Base-by-base conservation (phyloP, 2,888 invertebrate genomes). In the Tachystola acroxantha region DNA sequence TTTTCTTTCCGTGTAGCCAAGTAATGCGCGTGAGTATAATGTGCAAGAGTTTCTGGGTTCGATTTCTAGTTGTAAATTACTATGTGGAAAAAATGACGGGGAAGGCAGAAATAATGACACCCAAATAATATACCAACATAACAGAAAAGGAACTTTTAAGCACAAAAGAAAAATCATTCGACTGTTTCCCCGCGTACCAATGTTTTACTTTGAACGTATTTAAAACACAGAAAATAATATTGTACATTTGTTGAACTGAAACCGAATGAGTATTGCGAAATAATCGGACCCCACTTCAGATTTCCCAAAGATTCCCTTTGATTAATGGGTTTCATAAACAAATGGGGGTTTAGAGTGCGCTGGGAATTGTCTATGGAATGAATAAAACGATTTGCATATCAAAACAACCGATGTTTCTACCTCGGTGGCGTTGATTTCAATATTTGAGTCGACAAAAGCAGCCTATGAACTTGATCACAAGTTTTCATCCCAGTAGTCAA, bases 331-430 rank as follows among this genome's bases (percentile, higher is more conserved):
- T 45, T 39, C 42, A 43, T 42, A 41, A 46, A 46, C 45, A 43
- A 50, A 46, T 40, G 45, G 43, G 39, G 45, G 42, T 38, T 42
- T 41, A 40, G 29, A 22, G 26, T 19, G 13, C 10, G 29, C 31
- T 30, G 20, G n/a, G 11, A 29, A 29, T 35, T 31, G 16, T 33
- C 30, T 26, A 7, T 43, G 40, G 47, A 50, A 50, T 48, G 51
- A 57, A 50, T 55, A 52, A 53, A 53, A 50, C 50, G 43, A 58
- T 62, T 60, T 57, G 53, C 57, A 56, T 60, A 59, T 54, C 50
- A 51, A 50, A 54, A 53, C 46, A 54, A 47, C 35, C 38, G 39
- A 7, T 30, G 34, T 34, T 34, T 25, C 20, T 24, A 10, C 19
- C 12, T 12, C 38, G 13, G 29, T 33, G 9, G 29, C 14, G 29